Base-by-base conservation (phyloP, 2,888 invertebrate species). In the Notodromas monacha region DNA sequence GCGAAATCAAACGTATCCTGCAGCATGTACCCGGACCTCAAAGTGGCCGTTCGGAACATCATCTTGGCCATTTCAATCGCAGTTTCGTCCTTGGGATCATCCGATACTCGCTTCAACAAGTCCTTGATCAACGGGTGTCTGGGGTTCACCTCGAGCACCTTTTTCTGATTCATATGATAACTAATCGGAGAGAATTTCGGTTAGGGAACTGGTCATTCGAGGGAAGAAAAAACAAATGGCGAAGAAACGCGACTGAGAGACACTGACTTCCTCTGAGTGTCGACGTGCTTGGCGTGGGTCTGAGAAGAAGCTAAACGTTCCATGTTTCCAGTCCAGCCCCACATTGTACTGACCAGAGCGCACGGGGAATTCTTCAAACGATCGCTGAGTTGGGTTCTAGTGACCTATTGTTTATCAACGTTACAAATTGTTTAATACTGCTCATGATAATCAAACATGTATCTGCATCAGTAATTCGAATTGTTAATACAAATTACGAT, bases 111-210 rank as follows among this genome's bases (percentile, higher is more conserved):
- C 15, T 67, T 63, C 45, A 86, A 56, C 38, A 96, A 57, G 53
- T 89, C 86, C 40, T 68, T 67, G 44, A 96, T 68, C 30, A 96
- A 57, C 14, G 96, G 92, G 61, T 96, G 96, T 31, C 79, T 61
- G 26, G 92, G 86, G 56, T 96, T 96, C 41, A 96, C 67, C 59
- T 99, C 96, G 40, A 96, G 55, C 30, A 74, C 74, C 55, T 92
- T 96, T 63, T 79, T 89, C 52, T 86, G 84, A 45, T 65, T 68
- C 28, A 81, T 55, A 49, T 86, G 79, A 49, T 76, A 73, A 38
- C 51, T 47, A 41, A 5, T n/a, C n/a, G n/a, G n/a, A n/a, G n/a
- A n/a, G n/a, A n/a, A n/a, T n/a, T n/a, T n/a, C n/a, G n/a, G n/a
- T n/a, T n/a, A n/a, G n/a, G n/a, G n/a, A n/a, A n/a, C n/a, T n/a